phyloP scores from a whole-genome alignment of 2,113 vertebrate species.

The Urocynchramus pylzowi region DNA sequence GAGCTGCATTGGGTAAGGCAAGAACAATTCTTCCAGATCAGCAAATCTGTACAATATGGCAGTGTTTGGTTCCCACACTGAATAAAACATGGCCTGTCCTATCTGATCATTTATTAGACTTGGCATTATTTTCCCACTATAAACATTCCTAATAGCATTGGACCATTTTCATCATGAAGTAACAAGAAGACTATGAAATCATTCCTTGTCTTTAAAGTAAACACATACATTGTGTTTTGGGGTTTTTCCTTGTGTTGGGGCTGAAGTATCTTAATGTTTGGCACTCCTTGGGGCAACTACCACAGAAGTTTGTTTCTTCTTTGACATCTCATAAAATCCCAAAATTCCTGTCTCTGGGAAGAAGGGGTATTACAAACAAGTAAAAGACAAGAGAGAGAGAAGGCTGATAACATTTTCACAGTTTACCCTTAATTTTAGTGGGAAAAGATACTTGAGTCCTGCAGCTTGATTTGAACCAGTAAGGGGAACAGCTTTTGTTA shows the following conservation, averaged over 20 bases:
- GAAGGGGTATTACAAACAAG: background rate
- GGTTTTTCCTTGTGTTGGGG: background rate
- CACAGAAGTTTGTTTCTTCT: background rate
- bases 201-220: background rate
- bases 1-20: conserved; percentile 2
- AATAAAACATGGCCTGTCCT: conserved; percentile 42
- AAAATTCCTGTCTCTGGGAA: background rate
- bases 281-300: background rate
- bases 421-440: background rate
- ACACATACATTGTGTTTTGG: background rate
- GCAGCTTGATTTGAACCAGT: background rate
- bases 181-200: background rate
- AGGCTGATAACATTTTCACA: background rate
- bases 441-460: background rate
- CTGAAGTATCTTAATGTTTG: background rate
- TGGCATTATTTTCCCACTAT: conserved; percentile 16
- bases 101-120: background rate
- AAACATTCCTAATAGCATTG: background rate
- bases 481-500: background rate
- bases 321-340: background rate
- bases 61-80: conserved; percentile 24
- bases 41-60: background rate
- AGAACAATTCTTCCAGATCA: conserved; percentile 14
- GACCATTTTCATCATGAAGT: background rate
- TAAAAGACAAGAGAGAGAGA: background rate